Evolutionary conservation across 2,797 vertebrate species (phyloP).

Genomic region (Sebastes nivosus): DNA sequence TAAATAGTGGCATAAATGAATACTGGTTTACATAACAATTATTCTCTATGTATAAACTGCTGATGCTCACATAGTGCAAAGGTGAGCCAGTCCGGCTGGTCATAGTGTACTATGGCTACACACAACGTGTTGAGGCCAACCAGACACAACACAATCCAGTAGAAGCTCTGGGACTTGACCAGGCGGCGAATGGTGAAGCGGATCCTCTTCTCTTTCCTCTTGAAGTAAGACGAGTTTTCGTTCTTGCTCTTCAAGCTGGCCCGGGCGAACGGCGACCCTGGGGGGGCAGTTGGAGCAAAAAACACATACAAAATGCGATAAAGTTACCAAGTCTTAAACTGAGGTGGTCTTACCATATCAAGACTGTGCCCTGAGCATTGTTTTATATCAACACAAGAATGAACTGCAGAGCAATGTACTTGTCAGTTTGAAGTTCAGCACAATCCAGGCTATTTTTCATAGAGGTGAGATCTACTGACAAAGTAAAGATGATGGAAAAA

Average conservation of each 20-base stretch:
- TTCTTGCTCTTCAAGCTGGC: slow-evolving; percentile 94
- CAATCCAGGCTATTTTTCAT: not conserved
- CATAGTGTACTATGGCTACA: slow-evolving; percentile 96
- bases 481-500: not conserved
- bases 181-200: slow-evolving; percentile 95
- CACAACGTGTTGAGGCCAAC: slow-evolving; percentile 95
- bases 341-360: not conserved
- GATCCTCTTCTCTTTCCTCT: slow-evolving; percentile 94
- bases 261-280: slow-evolving; percentile 92
- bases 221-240: slow-evolving; percentile 91
- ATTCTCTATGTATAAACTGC: not conserved
- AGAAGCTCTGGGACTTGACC: slow-evolving; percentile 98
- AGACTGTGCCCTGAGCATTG: not conserved
- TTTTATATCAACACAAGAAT: not conserved
- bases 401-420: not conserved
- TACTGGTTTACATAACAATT: not conserved
- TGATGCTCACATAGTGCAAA: slow-evolving; percentile 90
- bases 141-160: slow-evolving; percentile 94
- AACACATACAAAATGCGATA: slow-evolving; percentile 46
- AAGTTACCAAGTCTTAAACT: slow-evolving; percentile 31
- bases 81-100: slow-evolving; percentile 94
- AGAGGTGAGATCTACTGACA: not conserved
- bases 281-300: slow-evolving; percentile 70
- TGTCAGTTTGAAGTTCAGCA: not conserved
- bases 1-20: not conserved